Evolutionary conservation across 2,797 vertebrate species (phyloP).

Genomic region (Acanthis flammea): DNA sequence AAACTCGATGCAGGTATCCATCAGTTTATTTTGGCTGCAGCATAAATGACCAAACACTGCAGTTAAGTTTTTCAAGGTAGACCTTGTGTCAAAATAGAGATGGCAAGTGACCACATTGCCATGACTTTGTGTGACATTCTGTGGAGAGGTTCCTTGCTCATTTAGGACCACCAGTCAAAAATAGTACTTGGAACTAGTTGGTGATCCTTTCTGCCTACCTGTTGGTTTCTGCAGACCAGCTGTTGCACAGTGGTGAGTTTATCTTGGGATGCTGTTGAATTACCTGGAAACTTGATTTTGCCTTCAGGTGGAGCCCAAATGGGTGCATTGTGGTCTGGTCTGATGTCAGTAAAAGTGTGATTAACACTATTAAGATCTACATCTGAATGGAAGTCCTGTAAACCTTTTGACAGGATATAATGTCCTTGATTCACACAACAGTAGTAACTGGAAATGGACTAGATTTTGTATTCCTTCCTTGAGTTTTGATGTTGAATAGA

Average conservation of each 20-base stretch:
- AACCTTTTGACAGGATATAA: neutral
- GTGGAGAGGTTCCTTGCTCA: neutral
- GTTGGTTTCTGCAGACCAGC: neutral
- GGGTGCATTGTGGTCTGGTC: accelerated
- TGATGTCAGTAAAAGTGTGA: neutral
- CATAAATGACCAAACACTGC: neutral
- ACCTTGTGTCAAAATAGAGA: neutral
- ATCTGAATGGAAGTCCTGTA: neutral
- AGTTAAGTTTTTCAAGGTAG: neutral
- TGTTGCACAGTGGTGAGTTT: neutral
- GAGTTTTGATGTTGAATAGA: neutral
- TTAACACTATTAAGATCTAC: neutral
- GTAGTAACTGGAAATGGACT: neutral
- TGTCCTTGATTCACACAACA: neutral
- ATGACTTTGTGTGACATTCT: accelerated
- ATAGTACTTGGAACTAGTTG: neutral
- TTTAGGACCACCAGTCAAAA: neutral
- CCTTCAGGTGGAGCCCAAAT: neutral
- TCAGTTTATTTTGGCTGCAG: neutral
- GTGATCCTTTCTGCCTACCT: neutral
- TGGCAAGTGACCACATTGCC: neutral
- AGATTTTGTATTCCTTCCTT: neutral
- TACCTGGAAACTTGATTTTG: neutral
- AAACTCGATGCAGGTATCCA: neutral
- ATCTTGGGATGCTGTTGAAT: neutral